Percentiles rank a stretch among this genome's conserved stretches.
Evolutionary conservation across 2,113 vertebrate species (phyloP).

Genomic region (Hassar affinis): DNA sequence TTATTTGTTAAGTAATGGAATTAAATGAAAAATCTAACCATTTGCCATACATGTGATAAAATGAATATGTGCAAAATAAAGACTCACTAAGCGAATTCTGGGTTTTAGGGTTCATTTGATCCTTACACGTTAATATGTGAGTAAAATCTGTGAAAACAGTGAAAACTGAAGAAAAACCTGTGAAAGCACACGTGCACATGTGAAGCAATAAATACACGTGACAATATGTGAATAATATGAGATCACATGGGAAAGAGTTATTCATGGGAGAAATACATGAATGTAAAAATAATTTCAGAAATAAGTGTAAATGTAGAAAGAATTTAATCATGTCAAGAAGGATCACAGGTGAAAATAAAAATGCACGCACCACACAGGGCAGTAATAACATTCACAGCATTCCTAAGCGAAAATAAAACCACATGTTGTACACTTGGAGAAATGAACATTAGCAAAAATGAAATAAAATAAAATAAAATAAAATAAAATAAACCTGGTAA

Average conservation of each 20-base stretch:
- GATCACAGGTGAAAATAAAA: not conserved
- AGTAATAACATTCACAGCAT: not conserved
- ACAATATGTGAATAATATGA: not conserved
- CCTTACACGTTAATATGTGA: not conserved
- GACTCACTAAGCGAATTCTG: not conserved
- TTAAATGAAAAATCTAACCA: not conserved
- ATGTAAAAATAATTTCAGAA: not conserved
- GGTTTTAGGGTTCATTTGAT: not conserved
- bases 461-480: too few relatives aligned
- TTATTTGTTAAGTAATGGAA: not conserved
- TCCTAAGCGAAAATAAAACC: not conserved
- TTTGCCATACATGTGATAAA: not conserved
- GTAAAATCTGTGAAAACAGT: not conserved
- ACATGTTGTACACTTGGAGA: not conserved
- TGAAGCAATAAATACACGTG: not conserved
- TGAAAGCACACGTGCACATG: not conserved
- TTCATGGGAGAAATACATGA: not conserved
- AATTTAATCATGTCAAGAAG: not conserved
- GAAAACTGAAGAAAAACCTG: too few relatives aligned
- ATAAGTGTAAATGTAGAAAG: not conserved
- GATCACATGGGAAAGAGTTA: not conserved
- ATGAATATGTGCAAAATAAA: not conserved
- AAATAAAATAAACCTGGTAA: too few relatives aligned
- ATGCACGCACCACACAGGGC: too few relatives aligned
- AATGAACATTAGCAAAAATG: too few relatives aligned